Evolutionary conservation across 2,797 vertebrate genomes (phyloP).

Genomic region (Rhinichthys osculus): DNA sequence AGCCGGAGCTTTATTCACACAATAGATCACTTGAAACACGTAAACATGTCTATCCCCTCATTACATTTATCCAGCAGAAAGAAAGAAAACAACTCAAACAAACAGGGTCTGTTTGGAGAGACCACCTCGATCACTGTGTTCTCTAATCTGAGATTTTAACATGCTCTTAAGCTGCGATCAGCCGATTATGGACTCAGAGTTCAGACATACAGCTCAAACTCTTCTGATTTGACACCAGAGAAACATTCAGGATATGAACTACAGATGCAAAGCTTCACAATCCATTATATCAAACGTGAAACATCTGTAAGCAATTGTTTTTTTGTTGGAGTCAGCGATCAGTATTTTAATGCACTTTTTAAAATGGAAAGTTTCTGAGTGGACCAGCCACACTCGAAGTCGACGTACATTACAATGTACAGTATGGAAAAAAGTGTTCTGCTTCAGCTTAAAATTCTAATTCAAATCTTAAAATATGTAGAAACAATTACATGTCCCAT

Average conservation of each 20-base stretch:
- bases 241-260: slow-evolving; percentile 7
- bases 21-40: slow-evolving; percentile 26
- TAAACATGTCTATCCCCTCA: slow-evolving; percentile 36
- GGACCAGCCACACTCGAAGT: not conserved
- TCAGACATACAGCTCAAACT: slow-evolving; percentile 1
- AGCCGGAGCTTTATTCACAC: slow-evolving; percentile 15
- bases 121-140: not conserved
- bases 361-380: not conserved
- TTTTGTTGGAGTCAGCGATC: not conserved
- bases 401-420: not conserved
- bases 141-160: slow-evolving; percentile 41
- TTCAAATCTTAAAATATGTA: not conserved
- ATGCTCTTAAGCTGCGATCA: slow-evolving; percentile 31
- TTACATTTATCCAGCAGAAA: slow-evolving; percentile 28
- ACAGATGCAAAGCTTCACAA: slow-evolving; percentile 22
- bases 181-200: slow-evolving; percentile 25
- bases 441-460: not conserved
- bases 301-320: slow-evolving; percentile 9
- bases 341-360: slow-evolving; percentile 10
- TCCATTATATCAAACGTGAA: not conserved
- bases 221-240: slow-evolving; percentile 4
- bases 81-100: slow-evolving; percentile 30
- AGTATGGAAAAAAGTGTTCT: not conserved
- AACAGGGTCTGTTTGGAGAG: slow-evolving; percentile 40
- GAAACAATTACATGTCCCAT: not conserved